These are phyloP conservation scores for Synanthedon tipuliformis DNA, from an alignment of 2,888 invertebrate genomes.

Conservation along the genomic window DNA sequence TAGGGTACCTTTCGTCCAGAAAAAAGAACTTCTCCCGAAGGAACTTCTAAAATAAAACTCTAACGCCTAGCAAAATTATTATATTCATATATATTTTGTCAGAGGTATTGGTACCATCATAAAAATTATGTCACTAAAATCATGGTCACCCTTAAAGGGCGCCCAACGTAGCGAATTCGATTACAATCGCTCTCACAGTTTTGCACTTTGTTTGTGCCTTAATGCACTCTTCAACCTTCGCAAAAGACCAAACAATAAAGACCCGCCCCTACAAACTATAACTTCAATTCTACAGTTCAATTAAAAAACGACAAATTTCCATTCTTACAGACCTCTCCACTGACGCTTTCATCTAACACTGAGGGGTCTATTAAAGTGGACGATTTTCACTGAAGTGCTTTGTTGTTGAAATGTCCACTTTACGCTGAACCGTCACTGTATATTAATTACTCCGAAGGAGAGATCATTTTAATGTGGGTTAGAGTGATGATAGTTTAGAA, in stretches of 20 bases:
- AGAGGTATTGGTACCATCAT: no score
- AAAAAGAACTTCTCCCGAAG: no score
- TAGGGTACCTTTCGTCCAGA: no score
- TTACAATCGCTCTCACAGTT: conserved; percentile 43
- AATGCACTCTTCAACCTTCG: conserved; percentile 27
- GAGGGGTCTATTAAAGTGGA: not conserved
- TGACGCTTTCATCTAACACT: no score
- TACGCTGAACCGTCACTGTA: not conserved
- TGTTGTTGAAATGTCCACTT: not conserved
- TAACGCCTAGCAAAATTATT: no score
- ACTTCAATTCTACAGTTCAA: conserved; percentile 9
- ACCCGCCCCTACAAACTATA: conserved; percentile 3
- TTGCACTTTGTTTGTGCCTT: conserved; percentile 30
- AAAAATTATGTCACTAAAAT: conserved; percentile 1
- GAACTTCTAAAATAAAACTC: no score
- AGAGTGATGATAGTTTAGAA: conserved; percentile 16
- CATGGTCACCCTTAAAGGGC: conserved; percentile 23
- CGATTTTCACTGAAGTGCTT: not conserved
- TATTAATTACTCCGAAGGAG: conserved; percentile 9
- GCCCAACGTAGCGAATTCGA: conserved; percentile 43
- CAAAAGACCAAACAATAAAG: conserved; percentile 1
- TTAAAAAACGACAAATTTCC: conserved; percentile 14
- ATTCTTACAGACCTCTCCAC: conserved; percentile 1
- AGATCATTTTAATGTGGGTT: conserved; percentile 15
- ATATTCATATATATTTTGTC: no score